Evolutionary conservation across 2,888 invertebrate species (phyloP), one percentile per base, ranked within the genome.

Genomic region (Tachina lurida): DNA sequence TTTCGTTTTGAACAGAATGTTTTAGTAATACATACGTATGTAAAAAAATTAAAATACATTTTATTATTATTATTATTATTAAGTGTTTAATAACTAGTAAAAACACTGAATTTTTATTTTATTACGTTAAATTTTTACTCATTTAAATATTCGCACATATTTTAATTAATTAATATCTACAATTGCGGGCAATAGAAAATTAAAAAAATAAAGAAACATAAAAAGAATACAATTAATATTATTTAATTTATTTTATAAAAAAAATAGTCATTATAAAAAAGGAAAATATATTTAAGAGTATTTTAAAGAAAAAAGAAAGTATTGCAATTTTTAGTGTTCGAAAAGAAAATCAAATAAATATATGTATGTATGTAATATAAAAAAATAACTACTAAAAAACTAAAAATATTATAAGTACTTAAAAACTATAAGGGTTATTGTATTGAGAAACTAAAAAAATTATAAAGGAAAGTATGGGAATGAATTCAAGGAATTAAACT

Each of bases 1-100:
- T 87, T 88, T 88, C 85, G 87, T 89, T 88, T 87, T 87, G 74
- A 88, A 88, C 87, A 88, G 85, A 88, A 88, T 88, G 87, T 89
- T 86, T 83, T 22, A 19, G 62, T 58, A 54, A 70, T 68, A 41
- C 17, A 15, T 15, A 62, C 77, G 83, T 84, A 81, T 84, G 78
- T 78, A 84, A 88, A 89, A 88, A 88, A 88, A 87, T 87, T 88
- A 87, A 85, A 87, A 88, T 85, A 81, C 76, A 86, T 71, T 81
- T 86, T 83, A 75, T 81, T 87, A 85, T 84, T 62, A 43, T 77
- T 84, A 31, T 31, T 78, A 87, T 87, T 84, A 84, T 86, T 82
- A 87, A 88, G 87, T 83, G 87, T 85, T 87, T 82, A 79, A 85
- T 84, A 88, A 85, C 85, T 87, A 88, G 77, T 87, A 81, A 87